Conservation (phyloP, 2,797 vertebrate species). For the Protosalanx chinensis region DNA sequence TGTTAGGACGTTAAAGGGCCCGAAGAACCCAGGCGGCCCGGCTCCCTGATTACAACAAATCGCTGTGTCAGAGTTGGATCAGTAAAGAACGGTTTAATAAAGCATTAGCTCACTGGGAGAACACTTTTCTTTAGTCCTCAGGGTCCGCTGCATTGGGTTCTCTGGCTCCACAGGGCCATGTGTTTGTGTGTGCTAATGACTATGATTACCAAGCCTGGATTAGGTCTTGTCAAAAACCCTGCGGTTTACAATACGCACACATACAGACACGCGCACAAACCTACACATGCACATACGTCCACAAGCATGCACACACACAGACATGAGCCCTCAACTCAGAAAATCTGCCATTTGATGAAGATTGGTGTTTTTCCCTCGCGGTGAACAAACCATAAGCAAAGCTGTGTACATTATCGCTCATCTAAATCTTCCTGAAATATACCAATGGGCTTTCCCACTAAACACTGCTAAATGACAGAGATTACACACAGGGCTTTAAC, state of each 20-base stretch:
- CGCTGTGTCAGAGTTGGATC: slow-evolving; percentile 40
- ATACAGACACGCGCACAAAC: neutral
- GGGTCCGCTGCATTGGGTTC: slow-evolving; percentile 33
- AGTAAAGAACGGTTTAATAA: slow-evolving; percentile 54
- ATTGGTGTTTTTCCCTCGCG: slow-evolving; percentile 47
- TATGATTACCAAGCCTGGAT: slow-evolving; percentile 67
- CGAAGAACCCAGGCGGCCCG: slow-evolving; percentile 34
- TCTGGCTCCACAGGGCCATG: slow-evolving; percentile 30
- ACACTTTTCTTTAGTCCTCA: slow-evolving; percentile 43
- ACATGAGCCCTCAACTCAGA: slow-evolving; percentile 20
- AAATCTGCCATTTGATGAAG: slow-evolving; percentile 50
- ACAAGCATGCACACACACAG: slow-evolving; percentile 21
- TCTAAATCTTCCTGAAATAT: slow-evolving; percentile 46
- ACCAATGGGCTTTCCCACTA: slow-evolving; percentile 53
- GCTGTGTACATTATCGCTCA: slow-evolving; percentile 46
- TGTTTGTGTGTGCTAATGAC: slow-evolving; percentile 62
- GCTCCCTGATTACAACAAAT: slow-evolving; percentile 55
- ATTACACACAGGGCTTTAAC: slow-evolving; percentile 44
- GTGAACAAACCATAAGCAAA: slow-evolving; percentile 53
- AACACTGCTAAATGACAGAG: slow-evolving; percentile 50
- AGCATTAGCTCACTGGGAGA: slow-evolving; percentile 58
- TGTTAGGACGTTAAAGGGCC: slow-evolving; percentile 32
- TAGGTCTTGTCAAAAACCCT: slow-evolving; percentile 50
- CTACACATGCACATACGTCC: neutral
- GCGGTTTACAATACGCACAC: slow-evolving; percentile 55